A percentile compares a stretch with the other conserved stretches of the same genome.
phyloP scores from a whole-genome alignment of 2,113 vertebrate species.

The Tretioscincus oriximinensis region DNA sequence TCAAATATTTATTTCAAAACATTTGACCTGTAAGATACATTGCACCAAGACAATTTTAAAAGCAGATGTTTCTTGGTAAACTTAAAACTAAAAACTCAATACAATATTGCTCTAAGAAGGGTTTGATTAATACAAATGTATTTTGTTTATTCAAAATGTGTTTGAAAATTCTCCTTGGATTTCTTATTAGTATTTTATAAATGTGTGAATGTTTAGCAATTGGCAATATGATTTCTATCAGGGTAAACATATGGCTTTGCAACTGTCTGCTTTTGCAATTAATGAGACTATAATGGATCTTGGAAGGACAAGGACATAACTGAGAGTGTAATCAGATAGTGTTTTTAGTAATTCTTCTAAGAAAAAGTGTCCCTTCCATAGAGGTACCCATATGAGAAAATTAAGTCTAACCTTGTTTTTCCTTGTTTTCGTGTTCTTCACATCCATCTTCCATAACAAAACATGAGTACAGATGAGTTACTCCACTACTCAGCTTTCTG shows the following conservation, averaged over 20 bases:
- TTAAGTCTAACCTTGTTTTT: no score
- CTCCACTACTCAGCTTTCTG: no score
- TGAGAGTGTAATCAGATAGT: no score
- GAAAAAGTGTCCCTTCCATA: no score
- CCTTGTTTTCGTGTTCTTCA: no score
- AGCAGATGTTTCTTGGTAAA: conserved; percentile 55
- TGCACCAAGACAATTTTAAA: conserved; percentile 39
- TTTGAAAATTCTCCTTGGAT: conserved; percentile 6
- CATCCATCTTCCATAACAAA: no score
- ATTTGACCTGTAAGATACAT: conserved; percentile 52
- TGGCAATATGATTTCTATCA: not conserved
- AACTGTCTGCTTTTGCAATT: not conserved
- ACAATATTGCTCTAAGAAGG: conserved; percentile 46
- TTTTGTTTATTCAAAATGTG: conserved; percentile 42
- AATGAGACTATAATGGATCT: no score
- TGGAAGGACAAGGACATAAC: no score
- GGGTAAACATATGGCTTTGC: not conserved
- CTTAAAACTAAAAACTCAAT: conserved; percentile 51
- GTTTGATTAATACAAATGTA: conserved; percentile 33
- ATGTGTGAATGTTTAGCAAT: not conserved
- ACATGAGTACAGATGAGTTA: no score
- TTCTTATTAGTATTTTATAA: not conserved
- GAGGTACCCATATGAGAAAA: no score
- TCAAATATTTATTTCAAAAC: conserved; percentile 51
- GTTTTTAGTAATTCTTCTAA: no score